Evolutionary conservation across 2,797 vertebrate genomes (phyloP).

Genomic region (Remorina albescens): DNA sequence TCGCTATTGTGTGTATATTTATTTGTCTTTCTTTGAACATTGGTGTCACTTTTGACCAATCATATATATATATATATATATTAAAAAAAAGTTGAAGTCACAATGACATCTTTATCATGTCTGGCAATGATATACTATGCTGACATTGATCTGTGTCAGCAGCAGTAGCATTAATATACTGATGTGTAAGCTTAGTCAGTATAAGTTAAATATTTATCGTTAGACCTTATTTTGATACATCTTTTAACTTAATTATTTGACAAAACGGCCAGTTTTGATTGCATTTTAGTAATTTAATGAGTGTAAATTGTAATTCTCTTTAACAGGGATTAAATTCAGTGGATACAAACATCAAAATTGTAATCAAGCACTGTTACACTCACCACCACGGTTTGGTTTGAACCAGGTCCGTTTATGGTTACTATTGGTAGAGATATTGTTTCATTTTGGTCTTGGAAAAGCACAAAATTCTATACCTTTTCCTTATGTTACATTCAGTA

Average conservation of each 20-base stretch:
- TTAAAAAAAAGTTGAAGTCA: slow-evolving; percentile 39
- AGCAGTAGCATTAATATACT: background rate
- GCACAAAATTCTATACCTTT: background rate
- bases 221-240: background rate
- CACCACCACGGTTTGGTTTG: background rate
- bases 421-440: background rate
- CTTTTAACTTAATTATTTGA: background rate
- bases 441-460: background rate
- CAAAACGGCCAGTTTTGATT: background rate
- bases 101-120: slow-evolving; percentile 33
- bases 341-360: background rate
- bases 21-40: background rate
- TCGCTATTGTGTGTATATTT: background rate
- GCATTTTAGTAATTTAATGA: too few relatives aligned
- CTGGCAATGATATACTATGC: slow-evolving; percentile 1
- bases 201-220: too few relatives aligned
- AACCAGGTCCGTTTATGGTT: background rate
- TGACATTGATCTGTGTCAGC: slow-evolving; percentile 6
- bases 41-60: slow-evolving; percentile 32
- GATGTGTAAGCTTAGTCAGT: background rate
- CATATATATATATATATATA: background rate
- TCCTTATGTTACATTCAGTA: background rate
- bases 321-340: background rate
- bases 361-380: background rate
- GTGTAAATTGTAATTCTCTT: background rate